Evolutionary conservation across 2,888 invertebrate species (phyloP), one percentile per base, ranked within the genome.

Genomic region (Cheilosia vulpina): DNA sequence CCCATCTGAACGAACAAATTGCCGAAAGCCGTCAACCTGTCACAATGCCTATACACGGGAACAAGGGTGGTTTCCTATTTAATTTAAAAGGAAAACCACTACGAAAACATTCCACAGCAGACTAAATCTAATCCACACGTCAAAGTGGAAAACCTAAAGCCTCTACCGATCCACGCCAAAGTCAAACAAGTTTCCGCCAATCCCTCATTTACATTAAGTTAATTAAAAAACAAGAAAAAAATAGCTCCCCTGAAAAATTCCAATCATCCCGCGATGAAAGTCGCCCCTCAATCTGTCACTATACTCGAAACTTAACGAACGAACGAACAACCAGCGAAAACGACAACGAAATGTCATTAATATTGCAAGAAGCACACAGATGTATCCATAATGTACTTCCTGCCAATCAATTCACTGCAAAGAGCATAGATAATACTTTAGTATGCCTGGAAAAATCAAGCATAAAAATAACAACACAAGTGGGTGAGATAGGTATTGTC

Each of bases 371-470:
- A 62, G 72, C 76, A 53, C 62, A 77, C 72, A 55, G 60, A 19
- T 52, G 43, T 52, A 84, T 69, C 75, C 75, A 75, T 73, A 71
- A 81, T 72, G 68, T 85, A 85, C 77, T 85, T 85, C 85, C 85
- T 85, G 85, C 85, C 85, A 85, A 81, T 85, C 81, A 85, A 85
- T 81, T 81, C 76, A 77, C 81, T 81, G 69, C 55, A 66, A 21
- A 57, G 24, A 80, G 63, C 24, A 69, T 71, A 77, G 43, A 34
- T 60, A 60, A 77, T 80, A 63, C 63, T 69, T 68, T 58, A 11
- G 58, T 47, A 53, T 78, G 31, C 58, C 52, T 52, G 5, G 11
- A 15, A 41, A 60, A 62, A 68, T 11, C 6, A 17, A 9, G 31
- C 43, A 45, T 52, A 31, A 50, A 24, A 45, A 45, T 7, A 11